Percentiles rank a stretch among this genome's conserved stretches.
These are phyloP conservation scores for Vanessa tameamea DNA, from an alignment of 1,140 invertebrate species.

Conservation along the genomic window DNA sequence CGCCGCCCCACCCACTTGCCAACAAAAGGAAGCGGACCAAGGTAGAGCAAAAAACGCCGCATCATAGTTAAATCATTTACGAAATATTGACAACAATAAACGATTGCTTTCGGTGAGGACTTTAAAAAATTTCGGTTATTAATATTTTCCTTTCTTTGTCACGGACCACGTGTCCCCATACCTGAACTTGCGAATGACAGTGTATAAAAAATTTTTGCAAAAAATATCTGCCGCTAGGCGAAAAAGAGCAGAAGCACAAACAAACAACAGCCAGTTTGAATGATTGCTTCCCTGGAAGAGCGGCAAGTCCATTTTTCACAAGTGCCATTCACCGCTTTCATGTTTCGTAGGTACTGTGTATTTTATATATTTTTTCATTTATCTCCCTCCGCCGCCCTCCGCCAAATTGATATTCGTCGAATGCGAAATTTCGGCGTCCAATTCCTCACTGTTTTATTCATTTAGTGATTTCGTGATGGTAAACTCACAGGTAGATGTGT, in stretches of 20 bases:
- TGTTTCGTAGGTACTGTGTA: slow-evolving; percentile 71
- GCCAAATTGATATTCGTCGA: slow-evolving; percentile 78
- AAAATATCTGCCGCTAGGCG: slow-evolving; percentile 65
- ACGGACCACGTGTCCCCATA: slow-evolving; percentile 74
- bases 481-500: slow-evolving; percentile 78
- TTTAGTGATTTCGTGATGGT: slow-evolving; percentile 76
- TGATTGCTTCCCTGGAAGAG: slow-evolving; percentile 80
- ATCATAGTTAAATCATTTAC: slow-evolving; percentile 79
- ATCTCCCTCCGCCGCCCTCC: slow-evolving; percentile 64
- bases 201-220: slow-evolving; percentile 73
- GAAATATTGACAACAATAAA: slow-evolving; percentile 79
- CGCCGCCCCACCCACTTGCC: slow-evolving; percentile 55
- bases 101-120: slow-evolving; percentile 63
- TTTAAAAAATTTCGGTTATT: slow-evolving; percentile 80
- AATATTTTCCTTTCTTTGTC: slow-evolving; percentile 77
- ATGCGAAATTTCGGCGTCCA: slow-evolving; percentile 73
- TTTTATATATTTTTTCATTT: slow-evolving; percentile 79
- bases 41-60: slow-evolving; percentile 69
- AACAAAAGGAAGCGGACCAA: slow-evolving; percentile 59
- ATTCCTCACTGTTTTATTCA: slow-evolving; percentile 79
- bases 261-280: slow-evolving; percentile 80
- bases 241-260: slow-evolving; percentile 78
- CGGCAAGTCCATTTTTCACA: slow-evolving; percentile 80
- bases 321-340: slow-evolving; percentile 80
- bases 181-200: slow-evolving; percentile 77